A percentile compares a stretch with the other conserved stretches of the same genome.
These are phyloP conservation scores for Escarpia spicata DNA, from an alignment of 2,888 invertebrate genomes.

Conservation along the genomic window DNA sequence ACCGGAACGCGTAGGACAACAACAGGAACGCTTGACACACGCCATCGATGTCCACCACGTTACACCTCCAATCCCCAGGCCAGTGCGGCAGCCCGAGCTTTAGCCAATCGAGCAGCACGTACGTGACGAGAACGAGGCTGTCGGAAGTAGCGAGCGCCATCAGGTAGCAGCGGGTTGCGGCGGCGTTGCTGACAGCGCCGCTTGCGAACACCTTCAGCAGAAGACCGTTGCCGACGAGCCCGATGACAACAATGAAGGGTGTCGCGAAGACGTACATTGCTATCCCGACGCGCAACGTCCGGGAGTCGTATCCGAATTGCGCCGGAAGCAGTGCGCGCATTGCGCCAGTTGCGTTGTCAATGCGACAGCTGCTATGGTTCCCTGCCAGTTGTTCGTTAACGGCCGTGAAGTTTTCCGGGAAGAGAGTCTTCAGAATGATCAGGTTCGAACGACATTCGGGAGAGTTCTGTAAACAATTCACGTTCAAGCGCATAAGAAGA, in stretches of 20 bases:
- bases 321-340: background rate
- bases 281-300: background rate
- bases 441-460: background rate
- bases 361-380: background rate
- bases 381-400: background rate
- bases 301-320: background rate
- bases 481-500: background rate
- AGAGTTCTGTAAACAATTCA: background rate
- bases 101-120: slow-evolving; percentile 61
- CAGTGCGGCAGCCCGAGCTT: slow-evolving; percentile 49
- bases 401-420: background rate
- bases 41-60: slow-evolving; percentile 27
- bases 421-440: background rate
- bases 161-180: slow-evolving; percentile 19
- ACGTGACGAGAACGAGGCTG: slow-evolving; percentile 72
- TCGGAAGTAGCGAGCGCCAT: slow-evolving; percentile 19
- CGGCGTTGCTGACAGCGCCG: slow-evolving; percentile 9
- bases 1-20: slow-evolving; percentile 68
- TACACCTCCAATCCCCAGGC: slow-evolving; percentile 38
- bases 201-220: slow-evolving; percentile 22
- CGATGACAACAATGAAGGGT: slow-evolving; percentile 38
- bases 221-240: slow-evolving; percentile 35
- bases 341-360: background rate
- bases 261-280: slow-evolving; percentile 37
- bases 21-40: slow-evolving; percentile 75